These are phyloP conservation scores for Ochropleura leucogaster DNA, from an alignment of 2,888 invertebrate species.

Conservation along the genomic window DNA sequence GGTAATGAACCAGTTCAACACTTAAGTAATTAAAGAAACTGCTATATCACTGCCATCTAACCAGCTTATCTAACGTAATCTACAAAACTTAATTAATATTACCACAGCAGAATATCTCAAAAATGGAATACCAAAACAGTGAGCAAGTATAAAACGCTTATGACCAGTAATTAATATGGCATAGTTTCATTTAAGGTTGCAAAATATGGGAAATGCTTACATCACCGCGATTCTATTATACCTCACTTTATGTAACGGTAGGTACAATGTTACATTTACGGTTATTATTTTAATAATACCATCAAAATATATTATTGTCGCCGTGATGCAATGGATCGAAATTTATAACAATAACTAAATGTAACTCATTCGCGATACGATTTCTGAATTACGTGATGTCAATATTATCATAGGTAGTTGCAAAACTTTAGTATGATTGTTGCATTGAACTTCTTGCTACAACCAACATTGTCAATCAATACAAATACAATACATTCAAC, in stretches of 20 bases:
- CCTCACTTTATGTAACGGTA: conserved; percentile 63
- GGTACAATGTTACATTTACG: conserved; percentile 65
- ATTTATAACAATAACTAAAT: conserved; percentile 57
- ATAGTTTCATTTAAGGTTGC: conserved; percentile 70
- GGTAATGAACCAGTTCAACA: conserved; percentile 37
- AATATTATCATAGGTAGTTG: conserved; percentile 39
- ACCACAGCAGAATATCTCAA: conserved; percentile 51
- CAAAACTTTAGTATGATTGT: conserved; percentile 45
- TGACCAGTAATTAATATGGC: conserved; percentile 68
- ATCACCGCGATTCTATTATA: conserved; percentile 67
- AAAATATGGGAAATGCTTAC: conserved; percentile 73
- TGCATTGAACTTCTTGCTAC: conserved; percentile 40
- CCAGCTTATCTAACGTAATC: conserved; percentile 37
- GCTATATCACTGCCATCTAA: conserved; percentile 39
- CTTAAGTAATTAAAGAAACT: conserved; percentile 30
- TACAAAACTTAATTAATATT: conserved; percentile 44
- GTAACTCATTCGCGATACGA: conserved; percentile 46
- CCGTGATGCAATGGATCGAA: conserved; percentile 63
- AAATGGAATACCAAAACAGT: conserved; percentile 60
- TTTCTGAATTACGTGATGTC: conserved; percentile 57
- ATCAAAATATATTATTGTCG: conserved; percentile 66
- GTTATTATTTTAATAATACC: conserved; percentile 75
- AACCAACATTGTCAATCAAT: conserved; percentile 22
- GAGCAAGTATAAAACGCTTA: conserved; percentile 64
- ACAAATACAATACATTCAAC: conserved; percentile 18